phyloP scores from a whole-genome alignment of 2,113 vertebrate species.

The Montifringilla adamsi region DNA sequence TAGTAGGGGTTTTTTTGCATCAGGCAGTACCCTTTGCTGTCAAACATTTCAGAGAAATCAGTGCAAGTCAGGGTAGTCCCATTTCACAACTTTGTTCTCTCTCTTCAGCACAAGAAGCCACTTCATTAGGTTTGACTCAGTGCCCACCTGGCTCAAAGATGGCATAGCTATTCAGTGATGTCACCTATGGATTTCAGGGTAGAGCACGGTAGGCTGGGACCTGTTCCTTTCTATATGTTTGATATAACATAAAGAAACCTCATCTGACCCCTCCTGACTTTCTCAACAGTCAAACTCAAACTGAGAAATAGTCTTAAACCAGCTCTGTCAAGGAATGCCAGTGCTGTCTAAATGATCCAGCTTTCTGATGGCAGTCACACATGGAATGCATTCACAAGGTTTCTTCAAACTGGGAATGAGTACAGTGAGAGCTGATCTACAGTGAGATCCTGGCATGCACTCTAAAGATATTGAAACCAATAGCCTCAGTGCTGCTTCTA shows the following conservation, averaged over 20 bases:
- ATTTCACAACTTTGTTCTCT: not conserved
- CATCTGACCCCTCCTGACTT: not conserved
- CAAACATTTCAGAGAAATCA: not conserved
- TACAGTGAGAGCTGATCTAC: not conserved
- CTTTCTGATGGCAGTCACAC: not conserved
- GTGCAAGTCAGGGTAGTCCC: not conserved
- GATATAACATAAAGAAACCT: not conserved
- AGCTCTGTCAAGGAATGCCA: not conserved
- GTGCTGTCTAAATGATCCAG: not conserved
- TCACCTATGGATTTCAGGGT: not conserved
- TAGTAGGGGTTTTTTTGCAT: rapidly evolving
- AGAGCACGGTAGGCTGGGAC: not conserved
- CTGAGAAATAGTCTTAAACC: not conserved
- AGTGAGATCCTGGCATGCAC: not conserved
- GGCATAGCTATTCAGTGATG: not conserved
- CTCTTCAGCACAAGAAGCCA: not conserved
- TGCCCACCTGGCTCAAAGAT: not conserved
- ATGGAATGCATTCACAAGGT: not conserved
- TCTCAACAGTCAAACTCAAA: not conserved
- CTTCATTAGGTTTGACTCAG: not conserved
- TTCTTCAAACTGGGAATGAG: not conserved
- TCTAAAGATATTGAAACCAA: not conserved
- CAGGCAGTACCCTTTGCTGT: not conserved
- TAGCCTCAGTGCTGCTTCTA: not conserved
- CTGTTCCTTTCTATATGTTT: not conserved